Evolutionary conservation across 37 sponge, comb jelly and placozoan species (phyloP), one percentile per base, ranked within the genome.

Genomic region (Axinella damicornis): DNA sequence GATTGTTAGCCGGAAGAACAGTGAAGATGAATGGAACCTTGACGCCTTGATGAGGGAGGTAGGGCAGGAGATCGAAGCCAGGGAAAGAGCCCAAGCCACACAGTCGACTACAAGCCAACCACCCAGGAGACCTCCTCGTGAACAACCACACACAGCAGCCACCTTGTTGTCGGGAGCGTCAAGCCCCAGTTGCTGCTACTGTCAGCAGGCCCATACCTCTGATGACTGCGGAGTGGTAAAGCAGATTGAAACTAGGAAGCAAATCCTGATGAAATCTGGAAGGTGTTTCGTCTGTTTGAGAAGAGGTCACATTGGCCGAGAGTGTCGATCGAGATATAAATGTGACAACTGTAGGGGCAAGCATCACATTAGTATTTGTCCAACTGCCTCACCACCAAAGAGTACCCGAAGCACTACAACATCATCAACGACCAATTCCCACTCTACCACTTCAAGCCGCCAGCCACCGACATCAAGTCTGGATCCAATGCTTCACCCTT

Each of bases 341-440:
- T 83, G 84, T 53, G 2, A 14, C n/a, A 19, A 22, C n/a, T 83
- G 84, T 53, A 17, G 32, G 14, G 74, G 64, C 55, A 19, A 40
- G 61, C 84, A 83, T 30, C 84, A 72, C 28, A 22, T 28, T 52
- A 83, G 74, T 28, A 59, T 73, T 16, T 83, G 84, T 53, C 24
- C 40, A 32, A 19, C 22, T 32, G 28, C 32, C 21, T 34, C 61
- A 33, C 34, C 38, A 28, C n/a, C n/a, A n/a, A n/a, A n/a, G n/a
- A n/a, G n/a, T n/a, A n/a, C n/a, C n/a, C n/a, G n/a, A n/a, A n/a
- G n/a, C n/a, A 36, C 46, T 32, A 53, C 20, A 27, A 18, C 35
- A 32, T 21, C 69, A 21, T 21, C 69, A 17, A 41, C 69, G 33
- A 40, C 69, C 71, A 18, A 53, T 21, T 27, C 46, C 69, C 28